A percentile compares a stretch with the other conserved stretches of the same genome.
phyloP scores from a whole-genome alignment of 2,113 vertebrate genomes.

The Balaenoptera acutorostrata region DNA sequence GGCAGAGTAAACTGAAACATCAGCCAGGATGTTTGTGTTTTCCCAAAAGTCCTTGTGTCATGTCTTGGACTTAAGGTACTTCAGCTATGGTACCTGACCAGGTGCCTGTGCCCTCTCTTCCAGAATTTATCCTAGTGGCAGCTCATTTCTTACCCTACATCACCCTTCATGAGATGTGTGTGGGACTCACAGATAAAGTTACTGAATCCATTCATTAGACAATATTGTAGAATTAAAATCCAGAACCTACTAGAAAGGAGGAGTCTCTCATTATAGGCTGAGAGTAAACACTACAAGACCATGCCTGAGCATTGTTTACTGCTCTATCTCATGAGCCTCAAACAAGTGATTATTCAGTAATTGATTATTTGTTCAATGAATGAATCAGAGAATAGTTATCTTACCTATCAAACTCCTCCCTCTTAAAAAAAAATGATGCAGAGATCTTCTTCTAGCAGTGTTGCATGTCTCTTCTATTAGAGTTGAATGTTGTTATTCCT shows the following conservation, averaged over 20 bases:
- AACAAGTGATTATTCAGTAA: not conserved
- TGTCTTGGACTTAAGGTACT: not conserved
- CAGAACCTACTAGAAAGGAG: not conserved
- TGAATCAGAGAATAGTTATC: not conserved
- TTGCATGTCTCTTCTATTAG: not conserved
- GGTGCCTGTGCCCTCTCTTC: not conserved
- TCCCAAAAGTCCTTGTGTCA: fast-evolving
- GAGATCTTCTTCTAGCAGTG: not conserved
- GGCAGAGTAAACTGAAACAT: not conserved
- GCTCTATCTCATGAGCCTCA: not conserved
- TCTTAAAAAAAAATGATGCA: not conserved
- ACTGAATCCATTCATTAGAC: not conserved
- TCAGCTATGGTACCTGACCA: not conserved
- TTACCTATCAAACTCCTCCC: not conserved
- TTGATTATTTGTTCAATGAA: not conserved
- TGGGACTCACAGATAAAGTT: not conserved
- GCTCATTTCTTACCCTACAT: not conserved
- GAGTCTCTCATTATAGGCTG: not conserved
- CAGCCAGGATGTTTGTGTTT: not conserved
- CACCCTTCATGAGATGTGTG: not conserved
- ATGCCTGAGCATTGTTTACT: not conserved
- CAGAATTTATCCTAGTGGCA: not conserved
- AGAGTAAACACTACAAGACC: not conserved
- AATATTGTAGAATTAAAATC: not conserved
- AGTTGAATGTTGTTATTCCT: not conserved